phyloP scores from a whole-genome alignment of 1,140 invertebrate genomes.

The Drosophila tristis region DNA sequence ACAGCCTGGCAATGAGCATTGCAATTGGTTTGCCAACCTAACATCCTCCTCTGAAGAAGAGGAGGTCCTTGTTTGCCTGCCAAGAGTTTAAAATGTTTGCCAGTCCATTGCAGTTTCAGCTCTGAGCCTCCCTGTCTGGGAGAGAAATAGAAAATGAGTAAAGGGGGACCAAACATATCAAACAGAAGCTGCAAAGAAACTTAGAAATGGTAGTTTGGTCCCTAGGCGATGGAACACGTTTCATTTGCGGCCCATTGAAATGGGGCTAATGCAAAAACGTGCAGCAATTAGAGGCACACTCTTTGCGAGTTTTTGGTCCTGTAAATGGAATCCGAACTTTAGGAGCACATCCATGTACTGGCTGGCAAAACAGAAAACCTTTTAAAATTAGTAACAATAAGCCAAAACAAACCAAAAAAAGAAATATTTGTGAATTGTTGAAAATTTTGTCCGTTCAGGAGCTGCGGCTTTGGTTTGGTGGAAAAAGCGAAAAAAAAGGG shows the following conservation, averaged over 20 bases:
- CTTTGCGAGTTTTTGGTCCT: conserved; percentile 34
- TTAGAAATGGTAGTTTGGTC: conserved; percentile 36
- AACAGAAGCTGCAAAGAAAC: conserved; percentile 8
- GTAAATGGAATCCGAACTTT: conserved; percentile 17
- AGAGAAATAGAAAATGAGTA: conserved; percentile 17
- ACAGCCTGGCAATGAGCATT: conserved; percentile 57
- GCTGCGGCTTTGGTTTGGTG: conserved; percentile 36
- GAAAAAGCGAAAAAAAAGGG: conserved; percentile 4
- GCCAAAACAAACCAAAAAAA: conserved; percentile 25
- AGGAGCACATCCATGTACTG: conserved; percentile 4
- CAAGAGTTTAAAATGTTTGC: conserved; percentile 54
- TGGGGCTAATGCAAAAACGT: conserved; percentile 52
- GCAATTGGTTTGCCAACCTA: conserved; percentile 24
- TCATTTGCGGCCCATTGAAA: conserved; percentile 39
- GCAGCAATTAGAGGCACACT: conserved; percentile 53
- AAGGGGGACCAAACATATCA: conserved; percentile 39
- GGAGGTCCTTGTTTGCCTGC: conserved; percentile 35
- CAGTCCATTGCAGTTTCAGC: conserved; percentile 35
- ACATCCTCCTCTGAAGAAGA: conserved; percentile 11
- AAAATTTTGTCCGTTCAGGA: conserved; percentile 43
- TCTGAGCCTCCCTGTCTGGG: neutral
- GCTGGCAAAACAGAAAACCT: neutral
- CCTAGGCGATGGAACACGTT: conserved; percentile 42
- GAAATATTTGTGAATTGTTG: conserved; percentile 38
- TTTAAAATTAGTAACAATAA: too few species aligned